phyloP scores from a whole-genome alignment of 2,888 invertebrate species.

The Tachystola acroxantha region DNA sequence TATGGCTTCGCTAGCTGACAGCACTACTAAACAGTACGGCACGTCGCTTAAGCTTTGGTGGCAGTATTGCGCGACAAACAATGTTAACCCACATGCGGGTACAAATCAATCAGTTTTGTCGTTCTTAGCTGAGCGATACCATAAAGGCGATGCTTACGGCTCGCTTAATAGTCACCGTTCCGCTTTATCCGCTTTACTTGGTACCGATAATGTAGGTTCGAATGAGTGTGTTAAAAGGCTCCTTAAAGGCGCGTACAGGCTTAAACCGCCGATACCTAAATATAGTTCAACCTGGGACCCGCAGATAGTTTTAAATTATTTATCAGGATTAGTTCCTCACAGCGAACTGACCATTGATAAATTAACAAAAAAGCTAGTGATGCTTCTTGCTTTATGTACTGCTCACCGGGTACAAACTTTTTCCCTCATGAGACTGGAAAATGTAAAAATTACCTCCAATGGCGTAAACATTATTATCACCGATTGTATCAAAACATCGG shows the following conservation, averaged over 20 bases:
- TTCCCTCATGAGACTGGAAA: background rate
- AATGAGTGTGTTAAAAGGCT: background rate
- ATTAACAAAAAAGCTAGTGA: background rate
- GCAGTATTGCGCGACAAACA: too few species aligned
- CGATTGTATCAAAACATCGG: background rate
- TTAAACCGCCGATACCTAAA: background rate
- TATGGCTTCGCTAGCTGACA: too few species aligned
- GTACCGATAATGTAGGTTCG: background rate
- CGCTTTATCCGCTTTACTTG: background rate
- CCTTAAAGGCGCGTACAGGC: background rate
- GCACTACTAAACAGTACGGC: too few species aligned
- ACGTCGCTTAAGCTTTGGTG: too few species aligned
- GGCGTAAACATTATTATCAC: background rate
- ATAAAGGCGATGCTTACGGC: background rate
- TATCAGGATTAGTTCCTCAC: background rate
- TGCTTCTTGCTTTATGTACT: background rate
- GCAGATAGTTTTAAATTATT: background rate
- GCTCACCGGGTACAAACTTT: background rate
- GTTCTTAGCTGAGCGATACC: too few species aligned
- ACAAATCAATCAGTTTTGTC: too few species aligned
- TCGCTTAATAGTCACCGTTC: background rate
- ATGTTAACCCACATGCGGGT: too few species aligned
- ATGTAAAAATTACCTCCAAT: background rate
- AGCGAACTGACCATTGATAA: slow-evolving; percentile 3
- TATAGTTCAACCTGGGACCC: background rate